These are phyloP conservation scores for Apocrypta bakeri DNA, from an alignment of 1,140 invertebrate genomes.

Conservation along the genomic window DNA sequence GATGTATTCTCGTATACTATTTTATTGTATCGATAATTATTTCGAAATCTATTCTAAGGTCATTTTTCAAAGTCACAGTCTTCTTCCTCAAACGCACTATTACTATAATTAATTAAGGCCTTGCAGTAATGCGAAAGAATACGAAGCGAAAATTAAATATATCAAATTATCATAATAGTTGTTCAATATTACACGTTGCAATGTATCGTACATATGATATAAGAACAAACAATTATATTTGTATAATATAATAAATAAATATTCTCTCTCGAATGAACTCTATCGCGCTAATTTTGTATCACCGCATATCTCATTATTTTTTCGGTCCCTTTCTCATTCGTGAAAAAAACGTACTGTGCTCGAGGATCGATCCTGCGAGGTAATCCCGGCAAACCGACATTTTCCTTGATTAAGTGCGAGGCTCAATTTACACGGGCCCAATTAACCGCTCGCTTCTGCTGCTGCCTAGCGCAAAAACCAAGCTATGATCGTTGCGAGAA, in stretches of 20 bases:
- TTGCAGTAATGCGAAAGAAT: no score
- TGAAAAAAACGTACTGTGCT: neutral
- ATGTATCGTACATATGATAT: no score
- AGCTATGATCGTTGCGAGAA: slow-evolving; percentile 20
- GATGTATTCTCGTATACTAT: neutral
- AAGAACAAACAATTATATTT: no score
- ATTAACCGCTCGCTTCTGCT: slow-evolving; percentile 34
- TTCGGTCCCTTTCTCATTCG: neutral
- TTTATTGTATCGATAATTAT: neutral
- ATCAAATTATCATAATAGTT: no score
- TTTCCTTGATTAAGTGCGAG: slow-evolving; percentile 45
- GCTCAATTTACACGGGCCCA: slow-evolving; percentile 46
- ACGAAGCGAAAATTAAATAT: no score
- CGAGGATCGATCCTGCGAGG: neutral
- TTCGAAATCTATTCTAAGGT: neutral
- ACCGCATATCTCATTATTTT: neutral
- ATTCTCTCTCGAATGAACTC: neutral
- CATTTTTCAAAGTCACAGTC: neutral
- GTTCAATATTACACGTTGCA: no score
- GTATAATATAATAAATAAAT: no score
- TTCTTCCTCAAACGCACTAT: neutral
- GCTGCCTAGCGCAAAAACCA: neutral
- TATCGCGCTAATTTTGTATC: neutral
- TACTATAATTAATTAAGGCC: neutral
- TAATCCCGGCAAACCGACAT: neutral